These are phyloP conservation scores for Geopemphigus sp. DNA, from an alignment of 1,140 invertebrate species.

Conservation along the genomic window DNA sequence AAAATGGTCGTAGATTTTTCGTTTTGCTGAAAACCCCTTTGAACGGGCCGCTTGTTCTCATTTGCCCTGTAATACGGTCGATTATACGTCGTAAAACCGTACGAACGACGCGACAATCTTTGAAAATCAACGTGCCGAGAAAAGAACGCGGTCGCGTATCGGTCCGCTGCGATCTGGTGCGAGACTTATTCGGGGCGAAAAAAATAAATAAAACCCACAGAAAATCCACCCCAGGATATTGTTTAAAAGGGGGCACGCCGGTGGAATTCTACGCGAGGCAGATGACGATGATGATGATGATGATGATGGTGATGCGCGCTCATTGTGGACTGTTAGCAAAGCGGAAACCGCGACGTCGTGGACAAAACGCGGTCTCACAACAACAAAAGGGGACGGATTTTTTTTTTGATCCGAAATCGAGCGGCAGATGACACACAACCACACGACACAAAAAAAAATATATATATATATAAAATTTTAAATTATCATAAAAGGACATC, in stretches of 20 bases:
- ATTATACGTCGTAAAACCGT: no score
- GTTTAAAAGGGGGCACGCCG: neutral
- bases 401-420: conserved; percentile 42
- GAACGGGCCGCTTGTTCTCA: no score
- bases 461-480: conserved; percentile 7
- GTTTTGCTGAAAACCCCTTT: no score
- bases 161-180: neutral
- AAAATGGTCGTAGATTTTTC: no score
- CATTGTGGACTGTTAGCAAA: conserved; percentile 35
- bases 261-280: conserved; percentile 8
- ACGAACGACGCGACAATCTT: neutral
- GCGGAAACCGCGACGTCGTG: conserved; percentile 44
- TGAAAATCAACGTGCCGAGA: neutral
- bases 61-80: no score
- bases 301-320: neutral
- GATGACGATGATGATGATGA: no score
- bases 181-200: neutral
- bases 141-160: neutral
- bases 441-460: neutral
- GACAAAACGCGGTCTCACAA: neutral
- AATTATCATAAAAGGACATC: conserved; percentile 23
- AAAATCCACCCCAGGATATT: conserved; percentile 1
- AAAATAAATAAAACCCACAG: neutral
- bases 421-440: conserved; percentile 41
- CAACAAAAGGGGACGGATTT: conserved; percentile 42